Conservation (phyloP, 2,797 vertebrate species). For the Monodelphis domestica region DNA sequence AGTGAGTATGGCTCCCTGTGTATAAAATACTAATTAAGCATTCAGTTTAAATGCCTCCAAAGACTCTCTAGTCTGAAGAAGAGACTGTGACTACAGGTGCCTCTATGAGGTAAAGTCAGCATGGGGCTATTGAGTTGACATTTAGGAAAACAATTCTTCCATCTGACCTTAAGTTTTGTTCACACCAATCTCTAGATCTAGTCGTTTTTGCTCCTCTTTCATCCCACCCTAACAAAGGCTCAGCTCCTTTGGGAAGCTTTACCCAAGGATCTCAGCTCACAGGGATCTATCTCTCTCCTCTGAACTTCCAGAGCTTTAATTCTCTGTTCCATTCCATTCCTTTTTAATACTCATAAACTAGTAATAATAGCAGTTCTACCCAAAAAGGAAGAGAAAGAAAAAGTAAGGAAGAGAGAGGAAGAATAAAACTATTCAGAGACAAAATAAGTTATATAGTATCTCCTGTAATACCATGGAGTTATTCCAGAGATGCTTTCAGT, state of each 20-base stretch:
- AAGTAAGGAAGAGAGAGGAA: not conserved
- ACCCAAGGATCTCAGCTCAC: not conserved
- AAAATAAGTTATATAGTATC: not conserved
- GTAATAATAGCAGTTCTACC: not conserved
- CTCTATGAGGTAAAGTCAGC: not conserved
- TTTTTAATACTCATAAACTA: not conserved
- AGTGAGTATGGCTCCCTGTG: constrained; percentile 44
- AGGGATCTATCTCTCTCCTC: not conserved
- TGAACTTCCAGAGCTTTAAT: not conserved
- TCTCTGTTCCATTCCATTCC: not conserved
- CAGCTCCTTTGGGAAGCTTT: not conserved
- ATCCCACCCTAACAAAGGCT: not conserved
- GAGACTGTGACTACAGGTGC: constrained; percentile 6
- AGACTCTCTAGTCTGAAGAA: constrained; percentile 2
- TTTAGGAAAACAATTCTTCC: not conserved
- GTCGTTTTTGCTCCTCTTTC: not conserved
- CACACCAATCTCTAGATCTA: not conserved
- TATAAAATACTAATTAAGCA: constrained; percentile 62
- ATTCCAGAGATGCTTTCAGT: not conserved
- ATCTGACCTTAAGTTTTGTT: not conserved
- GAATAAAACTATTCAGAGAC: not conserved
- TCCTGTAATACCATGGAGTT: not conserved
- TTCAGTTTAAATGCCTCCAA: constrained; percentile 38
- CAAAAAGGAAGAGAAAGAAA: not conserved
- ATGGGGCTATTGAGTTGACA: constrained; percentile 7